A percentile compares a stretch with the other conserved stretches of the same genome.
These are phyloP conservation scores for Plebejus argus DNA, from an alignment of 2,888 invertebrate species.

Conservation along the genomic window DNA sequence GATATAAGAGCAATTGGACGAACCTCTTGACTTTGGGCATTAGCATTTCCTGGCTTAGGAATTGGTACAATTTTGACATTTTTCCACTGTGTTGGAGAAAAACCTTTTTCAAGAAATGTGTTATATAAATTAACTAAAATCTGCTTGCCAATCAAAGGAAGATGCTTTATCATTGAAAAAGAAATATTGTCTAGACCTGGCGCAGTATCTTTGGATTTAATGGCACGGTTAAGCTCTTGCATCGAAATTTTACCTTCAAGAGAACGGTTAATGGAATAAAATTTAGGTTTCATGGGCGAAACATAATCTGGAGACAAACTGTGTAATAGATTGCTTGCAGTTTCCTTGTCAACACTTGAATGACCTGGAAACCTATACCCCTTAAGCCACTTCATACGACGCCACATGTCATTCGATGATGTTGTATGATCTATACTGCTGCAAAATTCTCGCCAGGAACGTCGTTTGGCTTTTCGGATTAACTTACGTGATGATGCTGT, in stretches of 20 bases:
- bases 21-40: slow-evolving; percentile 5
- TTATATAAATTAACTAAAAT: slow-evolving; percentile 37
- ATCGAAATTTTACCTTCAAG: not conserved
- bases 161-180: slow-evolving; percentile 38
- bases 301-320: slow-evolving; percentile 39
- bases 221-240: slow-evolving; percentile 37
- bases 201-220: slow-evolving; percentile 37
- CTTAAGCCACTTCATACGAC: slow-evolving; percentile 41
- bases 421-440: slow-evolving; percentile 34
- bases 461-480: slow-evolving; percentile 36
- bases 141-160: slow-evolving; percentile 35
- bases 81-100: slow-evolving; percentile 36
- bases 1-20: slow-evolving; percentile 38
- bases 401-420: slow-evolving; percentile 40
- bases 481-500: slow-evolving; percentile 33
- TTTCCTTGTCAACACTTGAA: slow-evolving; percentile 32
- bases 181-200: slow-evolving; percentile 38
- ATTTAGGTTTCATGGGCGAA: slow-evolving; percentile 26
- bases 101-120: slow-evolving; percentile 22
- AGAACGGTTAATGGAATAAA: no score
- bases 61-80: slow-evolving; percentile 34
- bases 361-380: not conserved
- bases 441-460: slow-evolving; percentile 41
- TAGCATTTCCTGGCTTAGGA: slow-evolving; percentile 33
- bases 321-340: slow-evolving; percentile 32